Base-by-base conservation (phyloP, 2,888 invertebrate genomes). In the Orchesellides sinensis region DNA sequence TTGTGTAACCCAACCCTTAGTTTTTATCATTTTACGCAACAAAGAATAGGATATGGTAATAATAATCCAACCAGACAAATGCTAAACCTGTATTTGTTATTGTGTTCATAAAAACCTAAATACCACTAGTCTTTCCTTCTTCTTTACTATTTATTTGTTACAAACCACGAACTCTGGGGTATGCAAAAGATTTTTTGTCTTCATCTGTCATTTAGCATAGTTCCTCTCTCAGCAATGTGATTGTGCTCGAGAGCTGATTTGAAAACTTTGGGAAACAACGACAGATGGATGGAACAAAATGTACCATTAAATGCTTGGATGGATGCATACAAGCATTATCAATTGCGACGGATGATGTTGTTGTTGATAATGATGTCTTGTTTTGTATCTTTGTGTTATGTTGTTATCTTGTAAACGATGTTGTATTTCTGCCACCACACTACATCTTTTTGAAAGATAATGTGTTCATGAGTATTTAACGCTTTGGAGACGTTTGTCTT, bases 251-350 rank as follows among this genome's bases (percentile, higher is more conserved):
- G 47, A 3, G 54, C 17, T 49, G 21, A n/a, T 54, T 8, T 40
- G 10, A 59, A 27, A 25, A 32, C 32, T 59, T 32, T 59, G 29
- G 49, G 49, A 63, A 21, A 21, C 47, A 47, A 73, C 63, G 73
- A 73, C 73, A 73, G 73, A 73, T 73, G 61, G 73, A 61, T 61
- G 63, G 63, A 32, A 73, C 47, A 23, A n/a, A n/a, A 17, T 69
- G 70, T 70, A 47, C 19, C 56, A 63, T 73, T 40, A 32, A 61
- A 73, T 14, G 56, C 25, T 45, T 35, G 56, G 32, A 21, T 70
- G 35, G 27, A 40, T 21, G 61, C 32, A 47, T 32, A 49, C 73
- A 29, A 29, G 29, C 69, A 69, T n/a, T n/a, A n/a, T 69, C 52
- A 69, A 69, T 69, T 32, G 69, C 3, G 49, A 29, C 17, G 52